Evolutionary conservation across 2,888 invertebrate species (phyloP), one percentile per base, ranked within the genome.

Genomic region (Saturnia japonica): DNA sequence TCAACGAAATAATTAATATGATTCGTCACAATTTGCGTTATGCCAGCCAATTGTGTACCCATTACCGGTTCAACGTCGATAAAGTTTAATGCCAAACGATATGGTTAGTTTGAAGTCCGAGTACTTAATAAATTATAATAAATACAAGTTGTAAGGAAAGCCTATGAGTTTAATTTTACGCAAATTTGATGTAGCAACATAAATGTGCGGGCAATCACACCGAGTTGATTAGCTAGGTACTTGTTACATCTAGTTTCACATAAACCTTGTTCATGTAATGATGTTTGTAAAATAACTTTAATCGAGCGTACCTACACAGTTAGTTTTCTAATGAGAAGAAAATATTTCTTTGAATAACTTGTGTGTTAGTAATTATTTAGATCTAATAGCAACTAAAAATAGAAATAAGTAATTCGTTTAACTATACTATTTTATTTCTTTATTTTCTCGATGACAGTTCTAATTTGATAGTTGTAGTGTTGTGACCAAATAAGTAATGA

Each of bases 51-150:
- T 91, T 89, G 90, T 85, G 84, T 83, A 78, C 78, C 90, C 84
- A 91, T 91, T 91, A 91, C 91, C 88, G 88, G 78, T 83, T 84
- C 82, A 78, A 82, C 82, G 83, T 79, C 88, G 93, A 93, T 94
- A 93, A 92, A 88, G 78, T 91, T 93, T 88, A 93, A 84, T 87
- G 91, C 88, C 78, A 79, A 76, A 72, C 91, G 91, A 89, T 86
- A 92, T 89, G 93, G 93, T 93, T 93, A 93, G 93, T 94, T 94
- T 90, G 88, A 89, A 74, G 81, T 84, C 87, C 88, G 88, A 87
- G 87, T 90, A 90, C 91, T 84, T 90, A 87, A 88, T 90, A 90
- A 91, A 92, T 92, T 92, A 90, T 91, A 88, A 89, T 91, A 90
- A 88, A 89, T 89, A 88, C 86, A 84, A 85, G 81, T 83, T 60